Conservation (phyloP, 2,113 vertebrate species). For the Tenrec ecaudatus region DNA sequence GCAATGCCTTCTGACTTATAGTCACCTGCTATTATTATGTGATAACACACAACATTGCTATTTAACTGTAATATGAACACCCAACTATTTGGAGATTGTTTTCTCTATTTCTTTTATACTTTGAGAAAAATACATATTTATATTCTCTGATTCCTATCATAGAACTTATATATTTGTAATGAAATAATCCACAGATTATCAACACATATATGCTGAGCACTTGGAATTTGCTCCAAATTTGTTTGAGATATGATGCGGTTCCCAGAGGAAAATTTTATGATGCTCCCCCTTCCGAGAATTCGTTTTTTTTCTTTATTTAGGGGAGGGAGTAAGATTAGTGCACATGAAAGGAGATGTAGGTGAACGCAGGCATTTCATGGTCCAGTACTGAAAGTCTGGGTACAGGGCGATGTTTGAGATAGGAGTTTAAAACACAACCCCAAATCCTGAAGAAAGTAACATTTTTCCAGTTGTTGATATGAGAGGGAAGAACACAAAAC, state of each 20-base stretch:
- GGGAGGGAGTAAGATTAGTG: background rate
- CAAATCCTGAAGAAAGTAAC: constrained; percentile 51
- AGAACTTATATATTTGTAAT: constrained; percentile 38
- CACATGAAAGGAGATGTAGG: constrained; percentile 5
- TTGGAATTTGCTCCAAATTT: constrained; percentile 51
- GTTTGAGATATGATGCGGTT: constrained; percentile 1
- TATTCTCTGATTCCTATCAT: background rate
- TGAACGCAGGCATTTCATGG: background rate
- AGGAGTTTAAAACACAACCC: constrained; percentile 31
- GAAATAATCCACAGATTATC: constrained; percentile 36
- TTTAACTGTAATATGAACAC: constrained; percentile 22
- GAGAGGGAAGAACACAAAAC: constrained; percentile 56
- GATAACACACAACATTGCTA: background rate
- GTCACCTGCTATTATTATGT: background rate
- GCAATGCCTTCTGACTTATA: too few species aligned
- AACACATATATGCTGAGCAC: background rate
- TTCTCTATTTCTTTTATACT: background rate
- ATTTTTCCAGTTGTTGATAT: constrained; percentile 43
- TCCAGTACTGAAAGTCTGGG: background rate
- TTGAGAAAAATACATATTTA: constrained; percentile 36
- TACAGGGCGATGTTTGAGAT: constrained; percentile 25
- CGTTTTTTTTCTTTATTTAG: background rate
- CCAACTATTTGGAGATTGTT: constrained; percentile 14
- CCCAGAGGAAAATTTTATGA: constrained; percentile 12
- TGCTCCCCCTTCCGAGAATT: background rate